Base-by-base conservation (phyloP, 2,113 vertebrate genomes). In the Zosterops hypoxanthus region DNA sequence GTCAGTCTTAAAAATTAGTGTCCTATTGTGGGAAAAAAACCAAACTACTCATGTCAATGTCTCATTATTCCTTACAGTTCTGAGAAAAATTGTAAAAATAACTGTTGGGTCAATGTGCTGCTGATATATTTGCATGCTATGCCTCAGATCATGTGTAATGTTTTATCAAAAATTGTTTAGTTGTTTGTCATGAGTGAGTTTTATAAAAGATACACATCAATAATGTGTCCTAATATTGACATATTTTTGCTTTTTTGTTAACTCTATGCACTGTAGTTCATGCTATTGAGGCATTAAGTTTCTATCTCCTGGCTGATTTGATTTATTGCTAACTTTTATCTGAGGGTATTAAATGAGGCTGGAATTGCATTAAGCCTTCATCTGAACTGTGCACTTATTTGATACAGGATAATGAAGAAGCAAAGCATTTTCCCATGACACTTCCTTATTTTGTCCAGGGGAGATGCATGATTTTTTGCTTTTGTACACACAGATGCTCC, bases 191-290 rank as follows among this genome's bases (percentile, higher is more conserved):
- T 44, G 66, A 73, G 7, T 49, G 34, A 87, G 33, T 64, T 92
- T 91, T 90, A 57, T 46, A 76, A 94, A 92, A 90, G 68, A 84
- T 86, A 36, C 33, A 63, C 53, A 78, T 70, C 14, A 23, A 52
- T 80, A 47, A 93, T 83, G 33, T 85, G 53, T 94, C 82, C 86
- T 86, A 81, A 91, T 96, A 60, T 49, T 95, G 57, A 95, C 95
- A 75, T 82, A 77, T 75, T 93, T 90, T 85, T 90, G 8, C 11
- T 49, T 88, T 66, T 60, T 53, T 46, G n/a, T 53, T 28, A 33
- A 55, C 41, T 56, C 33, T 75, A 6, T 52, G 24, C 14, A 44
- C 7, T 19, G 6, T 50, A 50, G 18, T 8, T n/a, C 73, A 28
- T 64, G 12, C 17, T 71, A 20, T 53, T 47, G 34, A 91, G 31